Conservation (phyloP, 1,140 invertebrate species). For the Bathynomus jamesi region DNA sequence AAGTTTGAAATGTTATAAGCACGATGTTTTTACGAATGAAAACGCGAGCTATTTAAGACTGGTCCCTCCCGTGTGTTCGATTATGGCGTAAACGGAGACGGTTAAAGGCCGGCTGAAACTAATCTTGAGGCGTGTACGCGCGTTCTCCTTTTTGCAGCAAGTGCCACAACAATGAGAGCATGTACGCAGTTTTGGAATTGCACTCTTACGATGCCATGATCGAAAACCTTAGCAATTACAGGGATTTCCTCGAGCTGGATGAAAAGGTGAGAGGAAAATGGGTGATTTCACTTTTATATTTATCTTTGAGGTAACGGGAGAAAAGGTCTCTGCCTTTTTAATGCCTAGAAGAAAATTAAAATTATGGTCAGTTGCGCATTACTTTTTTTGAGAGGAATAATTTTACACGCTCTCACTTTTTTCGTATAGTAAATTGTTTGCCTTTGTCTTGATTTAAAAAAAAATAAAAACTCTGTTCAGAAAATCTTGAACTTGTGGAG, state of each 20-base stretch:
- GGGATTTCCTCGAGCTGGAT: conserved; percentile 43
- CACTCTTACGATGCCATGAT: conserved; percentile 47
- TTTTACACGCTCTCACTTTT: neutral
- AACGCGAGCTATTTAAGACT: no score
- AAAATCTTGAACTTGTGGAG: neutral
- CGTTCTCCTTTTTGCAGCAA: conserved; percentile 33
- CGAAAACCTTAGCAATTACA: conserved; percentile 48
- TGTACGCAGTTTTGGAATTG: conserved; percentile 58
- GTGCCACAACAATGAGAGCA: conserved; percentile 63
- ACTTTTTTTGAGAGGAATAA: neutral
- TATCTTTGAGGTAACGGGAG: neutral
- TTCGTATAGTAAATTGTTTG: neutral
- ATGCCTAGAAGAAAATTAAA: no score
- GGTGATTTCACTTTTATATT: conserved; percentile 5
- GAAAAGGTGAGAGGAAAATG: conserved; percentile 29
- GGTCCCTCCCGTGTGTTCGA: no score
- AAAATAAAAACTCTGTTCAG: conserved; percentile 10
- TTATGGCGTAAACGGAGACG: neutral
- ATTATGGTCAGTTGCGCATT: neutral
- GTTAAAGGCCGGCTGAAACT: no score
- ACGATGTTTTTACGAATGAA: no score
- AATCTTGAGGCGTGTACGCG: neutral
- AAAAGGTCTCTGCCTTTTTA: neutral
- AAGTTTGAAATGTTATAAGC: no score
- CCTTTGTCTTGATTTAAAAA: neutral